Evolutionary conservation across 2,888 invertebrate genomes (phyloP), one percentile per base, ranked within the genome.

Genomic region (Creontiades dilutus): DNA sequence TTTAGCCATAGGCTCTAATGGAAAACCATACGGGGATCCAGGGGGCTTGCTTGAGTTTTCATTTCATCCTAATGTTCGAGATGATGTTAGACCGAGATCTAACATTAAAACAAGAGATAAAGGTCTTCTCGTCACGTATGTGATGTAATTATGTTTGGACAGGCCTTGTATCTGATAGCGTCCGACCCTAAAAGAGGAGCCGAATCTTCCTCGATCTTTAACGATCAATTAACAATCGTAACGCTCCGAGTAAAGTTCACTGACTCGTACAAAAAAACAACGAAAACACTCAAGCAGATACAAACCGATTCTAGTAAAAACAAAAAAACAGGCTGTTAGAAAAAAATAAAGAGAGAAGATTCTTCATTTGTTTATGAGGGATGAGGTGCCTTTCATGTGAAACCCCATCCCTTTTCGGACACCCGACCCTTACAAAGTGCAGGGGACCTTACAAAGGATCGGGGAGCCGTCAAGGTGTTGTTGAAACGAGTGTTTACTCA

Each of bases 351-450:
- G 19, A 19, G 9, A 68, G 19, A 68, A 68, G 19, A 68, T 23
- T 23, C 0, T 13, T 23, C 23, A 27, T 23, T 68, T 68, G 68
- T 68, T 68, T 68, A 68, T 23, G 68, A 16, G 14, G 52, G 23
- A 12, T 68, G 68, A 68, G 68, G 68, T 68, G 68, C 68, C 68
- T 68, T 68, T 68, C 68, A 68, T 23, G 68, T 68, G 68, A 68
- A 68, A 27, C 68, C 23, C 68, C 68, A 68, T 68, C 68, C 68
- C 23, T 68, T 57, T 57, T 68, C 52, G 68, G 68, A 68, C 68
- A 68, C 68, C 68, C 68, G 68, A 68, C 68, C 68, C 68, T 68
- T 68, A 68, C 68, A 68, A 68, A 68, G 68, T 23, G 68, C 68
- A 68, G 68, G 68, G 57, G n/a, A n/a, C 57, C 57, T 14, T 57